phyloP scores from a whole-genome alignment of 2,113 vertebrate genomes.

The Galeopterus variegatus region DNA sequence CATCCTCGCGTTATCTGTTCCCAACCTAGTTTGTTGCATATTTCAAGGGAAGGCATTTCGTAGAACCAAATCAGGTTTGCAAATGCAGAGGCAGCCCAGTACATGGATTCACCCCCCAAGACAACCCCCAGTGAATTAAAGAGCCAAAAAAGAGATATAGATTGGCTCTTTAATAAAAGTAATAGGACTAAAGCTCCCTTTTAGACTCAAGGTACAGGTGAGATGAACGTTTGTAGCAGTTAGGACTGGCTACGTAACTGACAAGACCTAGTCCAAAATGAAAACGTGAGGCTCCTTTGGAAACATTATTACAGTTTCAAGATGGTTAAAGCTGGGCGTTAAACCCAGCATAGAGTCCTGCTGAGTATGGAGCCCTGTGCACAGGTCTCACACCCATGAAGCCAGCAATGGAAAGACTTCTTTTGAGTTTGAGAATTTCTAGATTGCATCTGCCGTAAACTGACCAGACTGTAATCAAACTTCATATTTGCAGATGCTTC shows the following conservation, averaged over 20 bases:
- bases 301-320: not conserved
- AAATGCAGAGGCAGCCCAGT: not conserved
- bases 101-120: not conserved
- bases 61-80: not conserved
- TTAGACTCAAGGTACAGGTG: not conserved
- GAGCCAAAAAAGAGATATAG: not conserved
- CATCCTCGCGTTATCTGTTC: not conserved
- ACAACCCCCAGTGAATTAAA: not conserved
- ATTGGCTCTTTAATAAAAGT: not conserved
- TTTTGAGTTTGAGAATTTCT: constrained; percentile 45
- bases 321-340: not conserved
- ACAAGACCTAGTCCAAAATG: not conserved
- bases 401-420: not conserved
- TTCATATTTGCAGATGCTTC: not conserved
- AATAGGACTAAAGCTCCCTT: not conserved
- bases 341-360: not conserved
- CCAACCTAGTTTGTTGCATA: not conserved
- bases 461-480: constrained; percentile 10
- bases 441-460: not conserved
- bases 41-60: not conserved
- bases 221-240: not conserved
- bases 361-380: not conserved
- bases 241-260: not conserved
- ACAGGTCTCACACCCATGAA: not conserved
- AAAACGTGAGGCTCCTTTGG: not conserved